These are phyloP conservation scores for Barypeithes pellucidus DNA, from an alignment of 2,888 invertebrate genomes.

Conservation along the genomic window DNA sequence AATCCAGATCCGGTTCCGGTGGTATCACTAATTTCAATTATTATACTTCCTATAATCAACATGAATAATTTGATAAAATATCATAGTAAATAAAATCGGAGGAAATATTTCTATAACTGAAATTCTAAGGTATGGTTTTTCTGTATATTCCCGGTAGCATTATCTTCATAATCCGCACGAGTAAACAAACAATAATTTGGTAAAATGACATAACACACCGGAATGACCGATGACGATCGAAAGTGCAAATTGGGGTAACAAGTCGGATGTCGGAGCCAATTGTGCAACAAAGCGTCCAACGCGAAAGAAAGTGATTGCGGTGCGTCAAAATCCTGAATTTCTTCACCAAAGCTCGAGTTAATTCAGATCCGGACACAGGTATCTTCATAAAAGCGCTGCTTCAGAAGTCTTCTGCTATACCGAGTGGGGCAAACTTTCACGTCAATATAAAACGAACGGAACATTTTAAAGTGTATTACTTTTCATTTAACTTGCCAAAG, in stretches of 20 bases:
- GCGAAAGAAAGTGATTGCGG: slow-evolving; percentile 64
- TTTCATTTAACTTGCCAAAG: slow-evolving; percentile 62
- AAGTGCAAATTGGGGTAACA: slow-evolving; percentile 60
- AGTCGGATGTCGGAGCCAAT: slow-evolving; percentile 58
- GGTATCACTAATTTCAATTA: no score
- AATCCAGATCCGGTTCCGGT: no score
- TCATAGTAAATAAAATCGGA: no score
- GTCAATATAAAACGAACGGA: slow-evolving; percentile 70
- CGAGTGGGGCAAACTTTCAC: slow-evolving; percentile 71
- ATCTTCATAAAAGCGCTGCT: slow-evolving; percentile 61
- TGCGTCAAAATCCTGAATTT: slow-evolving; percentile 64
- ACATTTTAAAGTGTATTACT: slow-evolving; percentile 70
- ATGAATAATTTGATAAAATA: no score
- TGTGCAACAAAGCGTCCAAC: slow-evolving; percentile 63
- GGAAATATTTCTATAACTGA: no score
- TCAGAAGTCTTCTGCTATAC: slow-evolving; percentile 63
- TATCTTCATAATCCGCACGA: slow-evolving; percentile 19
- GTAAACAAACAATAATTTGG: slow-evolving; percentile 47
- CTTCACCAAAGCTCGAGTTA: slow-evolving; percentile 57
- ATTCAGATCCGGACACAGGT: slow-evolving; percentile 61
- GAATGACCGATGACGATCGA: slow-evolving; percentile 54
- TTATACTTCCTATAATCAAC: no score
- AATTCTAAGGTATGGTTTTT: no score
- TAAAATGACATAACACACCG: slow-evolving; percentile 41
- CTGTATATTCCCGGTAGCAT: no score